A percentile compares a stretch with the other conserved stretches of the same genome.
Conservation (phyloP, 1,140 invertebrate species). For the Araneus ventricosus region DNA sequence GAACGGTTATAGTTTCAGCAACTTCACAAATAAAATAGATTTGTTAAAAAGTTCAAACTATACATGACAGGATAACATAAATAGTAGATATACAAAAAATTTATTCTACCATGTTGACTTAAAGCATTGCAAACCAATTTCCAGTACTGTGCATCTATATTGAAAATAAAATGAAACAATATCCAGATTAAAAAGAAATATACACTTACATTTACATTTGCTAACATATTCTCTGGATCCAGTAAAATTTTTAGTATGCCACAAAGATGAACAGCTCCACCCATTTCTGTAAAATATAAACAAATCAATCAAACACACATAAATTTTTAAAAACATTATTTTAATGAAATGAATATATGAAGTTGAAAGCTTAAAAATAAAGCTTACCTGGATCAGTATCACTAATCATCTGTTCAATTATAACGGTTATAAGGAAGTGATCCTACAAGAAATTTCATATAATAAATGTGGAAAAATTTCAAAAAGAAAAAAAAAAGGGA, state of each 20-base stretch:
- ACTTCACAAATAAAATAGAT: too few species aligned
- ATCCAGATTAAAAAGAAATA: neutral
- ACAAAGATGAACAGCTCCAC: conserved; percentile 97
- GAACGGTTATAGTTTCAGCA: too few species aligned
- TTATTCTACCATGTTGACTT: neutral
- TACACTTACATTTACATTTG: conserved; percentile 87
- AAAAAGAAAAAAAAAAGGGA: neutral
- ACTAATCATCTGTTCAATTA: conserved; percentile 95
- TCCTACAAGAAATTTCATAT: conserved; percentile 82
- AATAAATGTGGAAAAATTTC: neutral
- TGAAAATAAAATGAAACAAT: too few species aligned
- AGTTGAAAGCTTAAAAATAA: neutral
- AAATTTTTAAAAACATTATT: neutral
- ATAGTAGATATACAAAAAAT: too few species aligned
- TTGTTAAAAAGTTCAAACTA: too few species aligned
- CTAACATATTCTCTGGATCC: conserved; percentile 99
- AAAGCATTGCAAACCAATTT: neutral
- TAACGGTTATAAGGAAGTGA: conserved; percentile 96
- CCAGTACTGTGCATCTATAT: neutral
- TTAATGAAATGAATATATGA: neutral
- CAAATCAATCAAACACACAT: neutral
- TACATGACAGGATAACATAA: too few species aligned
- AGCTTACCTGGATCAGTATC: conserved; percentile 83
- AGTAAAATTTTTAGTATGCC: conserved; percentile 95
- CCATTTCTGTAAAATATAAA: conserved; percentile 90